Evolutionary conservation across 2,888 invertebrate species (phyloP), one percentile per base, ranked within the genome.

Genomic region (Dynastes maya): DNA sequence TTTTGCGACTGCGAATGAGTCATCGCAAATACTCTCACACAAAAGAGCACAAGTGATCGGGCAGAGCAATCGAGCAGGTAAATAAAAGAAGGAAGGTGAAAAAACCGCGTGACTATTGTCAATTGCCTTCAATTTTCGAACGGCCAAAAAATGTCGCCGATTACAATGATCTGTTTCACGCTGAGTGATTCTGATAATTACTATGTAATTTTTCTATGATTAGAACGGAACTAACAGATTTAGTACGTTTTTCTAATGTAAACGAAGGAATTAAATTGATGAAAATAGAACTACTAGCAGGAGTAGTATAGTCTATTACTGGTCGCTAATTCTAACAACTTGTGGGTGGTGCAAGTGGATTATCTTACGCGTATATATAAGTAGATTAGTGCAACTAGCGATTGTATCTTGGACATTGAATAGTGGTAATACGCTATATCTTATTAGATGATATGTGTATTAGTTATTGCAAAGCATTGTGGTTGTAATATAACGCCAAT

Each of bases 1-100:
- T 72, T 72, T 37, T 58, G 8, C 27, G 2, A 61, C 58, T 22
- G 45, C 27, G 40, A 72, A 58, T 72, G 72, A 72, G 37, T 72
- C 72, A 72, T 58, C 51, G 29, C 32, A 11, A 51, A n/a, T 29
- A 22, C 53, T 51, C 70, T 32, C 16, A 22, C 49, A 45, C 6
- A n/a, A 16, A 40, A 37, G 58, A 58, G 58, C 40, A 51, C 9
- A 27, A 71, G 22, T 40, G 22, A 55, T 58, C 61, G 16, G 11
- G 13, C 70, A 40, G 16, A 58, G 40, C 37, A 58, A 16, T 16
- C 37, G 4, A 55, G 37, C 29, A 32, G 53, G 70, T 53, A 70
- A 71, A 71, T 61, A 11, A 11, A 71, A 16, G 22, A 22, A 58
- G 40, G 27, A 72, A 72, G 72, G 27, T 40, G 37, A 58, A 72